Evolutionary conservation across 2,888 invertebrate species (phyloP).

Genomic region (Eucriotettix oculatus): DNA sequence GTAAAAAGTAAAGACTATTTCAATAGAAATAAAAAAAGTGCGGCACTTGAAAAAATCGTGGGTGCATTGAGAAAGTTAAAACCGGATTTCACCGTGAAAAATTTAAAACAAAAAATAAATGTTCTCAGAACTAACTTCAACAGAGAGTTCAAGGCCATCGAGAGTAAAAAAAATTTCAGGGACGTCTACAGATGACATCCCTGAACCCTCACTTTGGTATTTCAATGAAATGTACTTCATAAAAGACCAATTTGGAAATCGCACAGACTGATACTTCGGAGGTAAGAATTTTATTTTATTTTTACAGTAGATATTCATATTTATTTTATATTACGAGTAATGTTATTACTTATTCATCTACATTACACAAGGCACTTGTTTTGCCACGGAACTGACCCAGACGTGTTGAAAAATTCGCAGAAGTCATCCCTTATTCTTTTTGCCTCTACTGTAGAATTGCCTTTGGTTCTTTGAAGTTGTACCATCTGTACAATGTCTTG

Average conservation of each 20-base stretch:
- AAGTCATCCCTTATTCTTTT: slow-evolving; percentile 1
- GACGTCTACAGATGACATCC: slow-evolving; percentile 1
- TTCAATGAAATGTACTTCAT: not conserved
- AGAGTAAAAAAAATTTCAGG: not conserved
- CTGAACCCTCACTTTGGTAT: slow-evolving; percentile 1
- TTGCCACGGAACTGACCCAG: not conserved
- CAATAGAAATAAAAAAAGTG: not conserved
- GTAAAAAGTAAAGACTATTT: not conserved
- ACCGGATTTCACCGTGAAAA: not conserved
- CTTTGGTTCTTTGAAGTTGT: slow-evolving; percentile 1
- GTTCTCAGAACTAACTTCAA: not conserved
- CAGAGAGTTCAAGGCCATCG: not conserved
- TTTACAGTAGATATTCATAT: not conserved
- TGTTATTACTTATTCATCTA: not conserved
- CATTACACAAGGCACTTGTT: not conserved
- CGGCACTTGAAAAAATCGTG: not conserved
- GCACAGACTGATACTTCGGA: not conserved
- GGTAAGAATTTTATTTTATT: not conserved
- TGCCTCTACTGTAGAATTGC: not conserved
- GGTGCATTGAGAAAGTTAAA: not conserved
- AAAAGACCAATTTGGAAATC: not conserved
- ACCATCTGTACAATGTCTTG: not conserved
- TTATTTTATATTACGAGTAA: no score
- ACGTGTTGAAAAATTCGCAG: not conserved
- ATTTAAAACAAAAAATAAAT: not conserved